Conservation (phyloP, 1,140 invertebrate genomes). For the Conus ventricosus region DNA sequence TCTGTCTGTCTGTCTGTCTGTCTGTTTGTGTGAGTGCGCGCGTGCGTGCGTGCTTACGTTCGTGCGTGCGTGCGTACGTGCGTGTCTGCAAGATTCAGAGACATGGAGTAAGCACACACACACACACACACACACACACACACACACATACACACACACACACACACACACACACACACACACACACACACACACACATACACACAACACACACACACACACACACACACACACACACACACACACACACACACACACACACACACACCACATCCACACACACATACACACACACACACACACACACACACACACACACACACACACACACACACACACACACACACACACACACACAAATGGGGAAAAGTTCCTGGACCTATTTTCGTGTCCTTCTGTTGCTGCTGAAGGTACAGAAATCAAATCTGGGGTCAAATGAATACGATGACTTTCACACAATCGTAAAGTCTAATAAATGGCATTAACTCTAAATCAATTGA, state of each 20-base stretch:
- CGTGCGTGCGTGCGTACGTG: neutral
- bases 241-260: neutral
- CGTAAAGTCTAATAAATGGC: too few species aligned
- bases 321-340: neutral
- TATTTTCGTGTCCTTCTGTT: neutral
- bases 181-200: neutral
- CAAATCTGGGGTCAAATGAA: too few species aligned
- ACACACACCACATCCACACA: neutral
- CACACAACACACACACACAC: neutral
- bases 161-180: slow-evolving; percentile 14
- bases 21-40: neutral
- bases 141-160: neutral
- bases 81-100: neutral
- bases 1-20: too few species aligned
- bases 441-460: too few species aligned
- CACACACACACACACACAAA: slow-evolving; percentile 11
- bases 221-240: slow-evolving; percentile 14
- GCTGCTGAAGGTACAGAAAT: too few species aligned
- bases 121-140: neutral
- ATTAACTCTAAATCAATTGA: too few species aligned
- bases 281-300: slow-evolving; percentile 3
- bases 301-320: slow-evolving; percentile 1
- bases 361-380: neutral
- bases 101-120: neutral
- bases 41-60: neutral